Percentiles rank a stretch among this genome's conserved stretches.
phyloP scores from a whole-genome alignment of 2,113 vertebrate species.

The Machaerirhynchus nigripectus region DNA sequence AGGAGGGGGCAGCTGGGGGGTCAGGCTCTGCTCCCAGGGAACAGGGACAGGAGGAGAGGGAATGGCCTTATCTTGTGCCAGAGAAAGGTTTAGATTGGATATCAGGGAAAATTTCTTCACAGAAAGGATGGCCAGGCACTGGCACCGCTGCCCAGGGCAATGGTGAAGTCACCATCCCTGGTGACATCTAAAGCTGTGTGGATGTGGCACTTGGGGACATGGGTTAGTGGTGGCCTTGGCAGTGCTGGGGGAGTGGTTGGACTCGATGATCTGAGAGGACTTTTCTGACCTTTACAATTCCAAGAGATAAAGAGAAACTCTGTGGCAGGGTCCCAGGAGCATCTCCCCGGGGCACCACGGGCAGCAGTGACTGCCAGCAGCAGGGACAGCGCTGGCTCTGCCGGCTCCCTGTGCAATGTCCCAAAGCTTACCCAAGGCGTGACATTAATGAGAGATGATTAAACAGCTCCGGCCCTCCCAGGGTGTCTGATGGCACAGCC shows the following conservation, averaged over 20 bases:
- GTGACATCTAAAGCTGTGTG: not conserved
- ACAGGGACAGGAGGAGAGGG: not conserved
- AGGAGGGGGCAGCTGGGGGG: not conserved
- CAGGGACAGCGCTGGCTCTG: not conserved
- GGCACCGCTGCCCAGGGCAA: not conserved
- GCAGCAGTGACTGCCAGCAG: not conserved
- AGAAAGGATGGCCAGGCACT: not conserved
- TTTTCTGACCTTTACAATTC: not conserved
- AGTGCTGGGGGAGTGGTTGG: not conserved
- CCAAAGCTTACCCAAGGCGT: not conserved
- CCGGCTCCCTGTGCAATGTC: rapidly evolving
- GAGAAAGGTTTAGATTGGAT: not conserved
- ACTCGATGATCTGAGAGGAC: not conserved
- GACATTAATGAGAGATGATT: not conserved
- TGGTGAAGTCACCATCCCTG: not conserved
- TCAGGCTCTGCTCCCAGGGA: not conserved
- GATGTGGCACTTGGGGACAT: not conserved
- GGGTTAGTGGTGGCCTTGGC: not conserved
- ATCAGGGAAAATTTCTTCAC: not conserved
- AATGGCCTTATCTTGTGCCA: not conserved
- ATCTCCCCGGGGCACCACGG: not conserved
- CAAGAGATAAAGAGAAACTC: not conserved
- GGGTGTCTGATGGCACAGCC: not conserved
- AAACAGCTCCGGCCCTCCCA: not conserved
- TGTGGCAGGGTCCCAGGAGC: not conserved